Base-by-base conservation (phyloP, 2,797 vertebrate genomes). In the Antrozous pallidus region DNA sequence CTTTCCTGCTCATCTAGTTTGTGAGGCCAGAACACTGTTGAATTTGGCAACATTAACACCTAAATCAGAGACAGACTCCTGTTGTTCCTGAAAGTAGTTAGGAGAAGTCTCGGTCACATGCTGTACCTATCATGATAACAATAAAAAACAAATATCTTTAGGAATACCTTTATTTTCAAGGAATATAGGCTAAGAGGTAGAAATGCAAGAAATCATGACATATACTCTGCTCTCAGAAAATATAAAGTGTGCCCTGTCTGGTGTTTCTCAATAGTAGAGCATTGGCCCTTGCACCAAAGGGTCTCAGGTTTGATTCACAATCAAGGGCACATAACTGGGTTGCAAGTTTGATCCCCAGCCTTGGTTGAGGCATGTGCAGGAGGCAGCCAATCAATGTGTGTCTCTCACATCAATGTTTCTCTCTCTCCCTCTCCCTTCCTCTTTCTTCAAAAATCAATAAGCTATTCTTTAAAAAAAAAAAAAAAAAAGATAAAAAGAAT, bases 31-130 rank as follows among this genome's bases (percentile, higher is more conserved):
- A 71, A 45, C 26, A 51, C 49, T 92, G 71, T 40, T 92, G 65
- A 58, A 90, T 70, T 94, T 94, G 91, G 83, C 91, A 93, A 95
- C 45, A 45, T 16, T 67, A 54, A 89, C 83, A 77, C 58, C 92
- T 56, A 88, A 51, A 92, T n/a, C 38, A 82, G 63, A 88, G 33
- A 63, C 83, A 94, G 75, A 94, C 9, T 86, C 24, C 31, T 83
- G 77, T n/a, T 73, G 69, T 86, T 71, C n/a, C 40, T 63, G 56
- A n/a, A 94, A 65, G 36, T 56, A 74, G 38, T 28, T 12, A 58
- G 51, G 10, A 36, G 33, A 67, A n/a, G 36, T 69, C 70, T 86
- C 70, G 42, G 70, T 45, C 40, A 54, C 26, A 56, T 58, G n/a
- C 5, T 88, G 5, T 79, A 36, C 45, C 8, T 88, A 69, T 82